A percentile compares a stretch with the other conserved stretches of the same genome.
Evolutionary conservation across 2,797 vertebrate genomes (phyloP).

Genomic region (Hypotaenidia philippensis): DNA sequence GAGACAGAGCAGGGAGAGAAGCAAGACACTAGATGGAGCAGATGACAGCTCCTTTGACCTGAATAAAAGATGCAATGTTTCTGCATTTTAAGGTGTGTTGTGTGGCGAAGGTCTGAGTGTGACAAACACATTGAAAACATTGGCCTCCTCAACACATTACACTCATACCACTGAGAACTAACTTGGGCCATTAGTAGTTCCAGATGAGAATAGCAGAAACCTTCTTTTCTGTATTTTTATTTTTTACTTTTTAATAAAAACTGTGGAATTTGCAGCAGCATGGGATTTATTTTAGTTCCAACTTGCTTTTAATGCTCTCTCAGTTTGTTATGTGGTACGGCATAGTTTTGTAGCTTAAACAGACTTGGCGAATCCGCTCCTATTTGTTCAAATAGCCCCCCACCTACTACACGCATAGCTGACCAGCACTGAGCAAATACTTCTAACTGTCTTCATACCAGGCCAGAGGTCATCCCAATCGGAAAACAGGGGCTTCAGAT

Average conservation of each 20-base stretch:
- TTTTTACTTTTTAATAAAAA: not conserved
- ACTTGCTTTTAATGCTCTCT: not conserved
- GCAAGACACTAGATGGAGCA: rapidly evolving
- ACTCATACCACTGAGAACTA: not conserved
- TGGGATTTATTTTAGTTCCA: not conserved
- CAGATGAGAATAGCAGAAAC: not conserved
- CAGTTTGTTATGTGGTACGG: not conserved
- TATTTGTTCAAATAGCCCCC: not conserved
- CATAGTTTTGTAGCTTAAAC: constrained; percentile 23
- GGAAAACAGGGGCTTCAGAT: constrained; percentile 72
- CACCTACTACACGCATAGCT: not conserved
- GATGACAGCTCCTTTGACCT: not conserved
- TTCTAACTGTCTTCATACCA: constrained; percentile 53
- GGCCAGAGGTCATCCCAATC: constrained; percentile 65
- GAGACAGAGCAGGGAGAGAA: not conserved
- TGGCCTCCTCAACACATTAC: rapidly evolving
- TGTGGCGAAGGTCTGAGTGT: not conserved
- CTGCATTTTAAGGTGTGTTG: not conserved
- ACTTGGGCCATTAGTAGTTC: not conserved
- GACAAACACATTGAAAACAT: not conserved
- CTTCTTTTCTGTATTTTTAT: not conserved
- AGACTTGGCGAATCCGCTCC: not conserved
- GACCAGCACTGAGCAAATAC: constrained; percentile 27
- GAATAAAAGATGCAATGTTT: not conserved
- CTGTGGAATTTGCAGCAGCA: not conserved